Conservation (phyloP, 2,113 vertebrate species). For the Boleophthalmus pectinirostris region DNA sequence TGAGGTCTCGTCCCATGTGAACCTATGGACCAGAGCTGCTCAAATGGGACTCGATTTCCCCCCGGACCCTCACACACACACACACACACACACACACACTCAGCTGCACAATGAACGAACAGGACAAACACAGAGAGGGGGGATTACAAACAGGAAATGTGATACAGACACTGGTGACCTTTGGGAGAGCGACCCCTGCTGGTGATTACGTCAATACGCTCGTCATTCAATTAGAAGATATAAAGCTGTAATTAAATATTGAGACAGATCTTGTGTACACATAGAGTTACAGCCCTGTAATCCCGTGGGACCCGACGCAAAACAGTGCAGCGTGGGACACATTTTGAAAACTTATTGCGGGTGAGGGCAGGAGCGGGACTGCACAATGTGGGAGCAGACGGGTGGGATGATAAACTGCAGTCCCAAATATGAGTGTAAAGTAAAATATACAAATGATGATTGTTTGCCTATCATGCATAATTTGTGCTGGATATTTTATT, state of each 20-base stretch:
- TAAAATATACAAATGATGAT: too few species aligned
- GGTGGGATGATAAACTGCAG: too few species aligned
- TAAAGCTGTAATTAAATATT: not conserved
- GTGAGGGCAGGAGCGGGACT: too few species aligned
- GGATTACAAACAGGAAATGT: constrained; percentile 60
- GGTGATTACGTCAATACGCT: not conserved
- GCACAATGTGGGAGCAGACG: too few species aligned
- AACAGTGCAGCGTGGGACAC: too few species aligned
- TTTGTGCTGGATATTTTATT: too few species aligned
- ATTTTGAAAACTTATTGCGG: too few species aligned
- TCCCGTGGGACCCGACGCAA: too few species aligned
- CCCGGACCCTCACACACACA: constrained; percentile 27
- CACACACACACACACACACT: too few species aligned
- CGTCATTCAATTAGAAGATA: not conserved
- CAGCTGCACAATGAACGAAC: constrained; percentile 35
- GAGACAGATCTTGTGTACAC: not conserved
- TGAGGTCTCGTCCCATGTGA: not conserved
- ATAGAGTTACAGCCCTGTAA: too few species aligned
- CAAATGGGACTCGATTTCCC: constrained; percentile 66
- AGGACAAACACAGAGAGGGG: constrained; percentile 12
- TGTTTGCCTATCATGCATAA: too few species aligned
- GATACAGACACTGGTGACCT: constrained; percentile 41
- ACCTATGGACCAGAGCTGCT: constrained; percentile 29
- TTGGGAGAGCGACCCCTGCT: constrained; percentile 1
- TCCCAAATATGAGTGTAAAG: too few species aligned